Base-by-base conservation (phyloP, 2,888 invertebrate genomes). In the Ormyrus rosae region DNA sequence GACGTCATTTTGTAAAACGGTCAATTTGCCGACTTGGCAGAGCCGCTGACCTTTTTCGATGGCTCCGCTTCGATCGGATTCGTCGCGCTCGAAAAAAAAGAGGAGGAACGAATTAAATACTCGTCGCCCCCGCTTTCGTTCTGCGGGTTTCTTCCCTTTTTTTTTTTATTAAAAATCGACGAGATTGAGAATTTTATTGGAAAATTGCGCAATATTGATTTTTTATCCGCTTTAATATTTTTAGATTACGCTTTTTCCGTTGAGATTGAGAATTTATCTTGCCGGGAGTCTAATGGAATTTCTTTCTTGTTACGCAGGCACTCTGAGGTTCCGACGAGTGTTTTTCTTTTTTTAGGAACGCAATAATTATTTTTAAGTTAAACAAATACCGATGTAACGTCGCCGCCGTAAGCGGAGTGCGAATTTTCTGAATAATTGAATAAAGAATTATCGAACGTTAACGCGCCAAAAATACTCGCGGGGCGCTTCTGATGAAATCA, bases 1-100 rank as follows among this genome's bases (percentile, higher is more conserved):
- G 55, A 83, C 82, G 82, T 83, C 81, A 81, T 81, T 81, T 73
- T 73, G 81, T 81, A 81, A 83, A 83, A 81, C 81, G 72, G 79
- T 75, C 81, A 73, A 82, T 81, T 82, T 83, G 69, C 79, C 79
- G 58, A 73, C 68, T 81, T 78, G 82, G 75, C 78, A 74, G 67
- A 72, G 72, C 73, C 75, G 55, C 68, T 71, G 74, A 82, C 74
- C 71, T 75, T 82, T 81, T 82, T 75, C 46, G 68, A 63, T 48
- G 64, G n/a, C 58, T 50, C 6, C 50, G 53, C 71, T 71, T 64
- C 67, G 58, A 72, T 72, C 51, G 65, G 65, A 60, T 64, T n/a
- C 51, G 10, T 9, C 51, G 5, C 53, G 9, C 45, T 64, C 64
- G 7, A 48, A 63, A 63, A 19, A 19, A 19, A 19, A 1, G 19